Conservation (phyloP, 2,797 vertebrate species). For the Aldrovandia affinis region DNA sequence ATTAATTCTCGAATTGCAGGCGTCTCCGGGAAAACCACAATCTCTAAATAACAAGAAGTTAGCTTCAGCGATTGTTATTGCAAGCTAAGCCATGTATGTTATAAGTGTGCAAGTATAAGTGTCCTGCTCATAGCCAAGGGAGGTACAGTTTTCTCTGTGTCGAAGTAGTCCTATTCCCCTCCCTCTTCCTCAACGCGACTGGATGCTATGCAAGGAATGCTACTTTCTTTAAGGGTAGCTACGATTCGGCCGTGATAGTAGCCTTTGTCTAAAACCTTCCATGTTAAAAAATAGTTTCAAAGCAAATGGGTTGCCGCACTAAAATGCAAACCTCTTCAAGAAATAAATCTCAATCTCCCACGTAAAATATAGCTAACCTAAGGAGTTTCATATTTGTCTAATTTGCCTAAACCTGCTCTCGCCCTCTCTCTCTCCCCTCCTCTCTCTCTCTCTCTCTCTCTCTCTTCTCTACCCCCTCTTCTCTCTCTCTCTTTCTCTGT, state of each 20-base stretch:
- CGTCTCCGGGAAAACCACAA: too few species aligned
- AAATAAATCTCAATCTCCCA: too few species aligned
- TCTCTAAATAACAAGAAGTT: too few species aligned
- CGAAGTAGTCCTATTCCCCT: conserved; percentile 37
- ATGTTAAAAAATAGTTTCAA: neutral
- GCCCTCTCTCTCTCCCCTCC: conserved; percentile 1
- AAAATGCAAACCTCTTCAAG: too few species aligned
- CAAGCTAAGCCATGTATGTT: neutral
- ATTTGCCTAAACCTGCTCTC: neutral
- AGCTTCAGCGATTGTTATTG: too few species aligned
- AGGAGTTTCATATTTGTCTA: neutral
- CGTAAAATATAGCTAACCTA: neutral
- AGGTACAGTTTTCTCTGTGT: conserved; percentile 51
- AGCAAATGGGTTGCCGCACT: neutral
- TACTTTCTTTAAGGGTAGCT: conserved; percentile 16
- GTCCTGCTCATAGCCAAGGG: conserved; percentile 30
- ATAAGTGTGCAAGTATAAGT: neutral
- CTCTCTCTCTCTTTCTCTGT: neutral
- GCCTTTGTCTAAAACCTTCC: neutral
- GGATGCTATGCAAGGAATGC: conserved; percentile 63
- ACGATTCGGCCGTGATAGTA: neutral
- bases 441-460: neutral
- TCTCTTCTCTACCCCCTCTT: neutral
- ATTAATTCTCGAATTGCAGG: too few species aligned
- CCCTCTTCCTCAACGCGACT: conserved; percentile 33